These are phyloP conservation scores for Congeria kusceri DNA, from an alignment of 2,888 invertebrate species.

Conservation along the genomic window DNA sequence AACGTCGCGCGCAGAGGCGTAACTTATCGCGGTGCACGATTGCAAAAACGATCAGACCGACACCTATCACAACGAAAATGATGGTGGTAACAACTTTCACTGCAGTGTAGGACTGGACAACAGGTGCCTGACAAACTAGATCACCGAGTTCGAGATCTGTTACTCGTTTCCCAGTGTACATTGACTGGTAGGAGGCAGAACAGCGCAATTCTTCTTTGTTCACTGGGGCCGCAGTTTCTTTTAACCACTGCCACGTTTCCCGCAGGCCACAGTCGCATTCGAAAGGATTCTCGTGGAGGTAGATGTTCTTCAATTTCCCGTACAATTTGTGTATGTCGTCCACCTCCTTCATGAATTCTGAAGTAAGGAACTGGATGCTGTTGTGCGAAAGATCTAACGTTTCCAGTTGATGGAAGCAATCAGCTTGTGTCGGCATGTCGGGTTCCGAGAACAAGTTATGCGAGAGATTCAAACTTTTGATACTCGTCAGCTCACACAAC, in stretches of 20 bases:
- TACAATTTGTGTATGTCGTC: conserved; percentile 12
- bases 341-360: conserved; percentile 45
- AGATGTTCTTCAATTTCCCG: conserved; percentile 37
- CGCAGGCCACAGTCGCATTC: conserved; percentile 67
- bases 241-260: conserved; percentile 67
- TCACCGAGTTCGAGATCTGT: conserved; percentile 38
- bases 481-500: conserved; percentile 56
- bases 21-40: conserved; percentile 46
- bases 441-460: conserved; percentile 54
- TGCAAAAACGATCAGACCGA: conserved; percentile 41
- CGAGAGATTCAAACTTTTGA: conserved; percentile 62
- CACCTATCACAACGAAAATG: conserved; percentile 45
- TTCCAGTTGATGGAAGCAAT: conserved; percentile 53
- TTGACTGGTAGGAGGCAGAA: conserved; percentile 57
- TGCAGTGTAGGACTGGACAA: conserved; percentile 39
- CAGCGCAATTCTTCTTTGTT: conserved; percentile 50
- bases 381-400: conserved; percentile 66
- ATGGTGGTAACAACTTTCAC: conserved; percentile 44
- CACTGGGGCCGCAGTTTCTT: conserved; percentile 43
- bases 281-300: conserved; percentile 62
- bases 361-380: conserved; percentile 34
- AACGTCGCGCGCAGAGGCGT: conserved; percentile 15
- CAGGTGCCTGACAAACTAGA: conserved; percentile 38
- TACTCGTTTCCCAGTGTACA: conserved; percentile 47
- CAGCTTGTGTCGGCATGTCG: conserved; percentile 28